Percentiles rank a stretch among this genome's conserved stretches.
phyloP scores from a whole-genome alignment of 2,797 vertebrate species.

The Sebastes taczanowskii region DNA sequence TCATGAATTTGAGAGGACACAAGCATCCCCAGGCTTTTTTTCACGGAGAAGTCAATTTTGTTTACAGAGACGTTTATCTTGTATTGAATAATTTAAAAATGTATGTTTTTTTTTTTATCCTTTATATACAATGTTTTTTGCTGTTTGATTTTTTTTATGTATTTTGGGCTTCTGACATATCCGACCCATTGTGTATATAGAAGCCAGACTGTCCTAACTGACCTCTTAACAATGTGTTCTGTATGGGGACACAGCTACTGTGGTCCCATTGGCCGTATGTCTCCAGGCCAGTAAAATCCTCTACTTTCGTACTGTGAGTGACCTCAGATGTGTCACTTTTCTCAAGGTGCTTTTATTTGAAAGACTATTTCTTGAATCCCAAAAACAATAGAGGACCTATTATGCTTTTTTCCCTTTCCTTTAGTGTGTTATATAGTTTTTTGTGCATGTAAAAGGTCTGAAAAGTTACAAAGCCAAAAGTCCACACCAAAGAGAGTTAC shows the following conservation, averaged over 20 bases:
- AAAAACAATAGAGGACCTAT: neutral
- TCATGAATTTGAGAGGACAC: conserved; percentile 43
- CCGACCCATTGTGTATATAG: conserved; percentile 33
- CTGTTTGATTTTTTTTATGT: conserved; percentile 22
- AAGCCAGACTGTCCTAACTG: conserved; percentile 19
- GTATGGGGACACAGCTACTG: conserved; percentile 34
- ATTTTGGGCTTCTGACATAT: conserved; percentile 33
- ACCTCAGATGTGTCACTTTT: conserved; percentile 33
- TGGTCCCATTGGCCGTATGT: neutral
- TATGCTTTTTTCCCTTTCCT: no score
- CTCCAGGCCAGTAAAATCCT: conserved; percentile 18
- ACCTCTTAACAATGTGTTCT: conserved; percentile 65
- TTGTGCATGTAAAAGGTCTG: no score
- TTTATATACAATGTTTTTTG: conserved; percentile 54
- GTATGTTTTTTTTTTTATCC: conserved; percentile 49
- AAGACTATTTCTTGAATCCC: conserved; percentile 14
- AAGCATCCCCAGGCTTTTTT: conserved; percentile 25
- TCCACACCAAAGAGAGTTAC: no score
- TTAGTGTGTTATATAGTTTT: no score
- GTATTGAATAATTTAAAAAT: conserved; percentile 79
- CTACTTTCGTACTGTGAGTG: conserved; percentile 27
- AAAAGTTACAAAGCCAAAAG: no score
- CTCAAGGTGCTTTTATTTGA: conserved; percentile 37
- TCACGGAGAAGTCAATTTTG: conserved; percentile 62
- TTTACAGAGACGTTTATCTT: conserved; percentile 82